Evolutionary conservation across 2,797 vertebrate genomes (phyloP).

Genomic region (Notolabrus celidotus): DNA sequence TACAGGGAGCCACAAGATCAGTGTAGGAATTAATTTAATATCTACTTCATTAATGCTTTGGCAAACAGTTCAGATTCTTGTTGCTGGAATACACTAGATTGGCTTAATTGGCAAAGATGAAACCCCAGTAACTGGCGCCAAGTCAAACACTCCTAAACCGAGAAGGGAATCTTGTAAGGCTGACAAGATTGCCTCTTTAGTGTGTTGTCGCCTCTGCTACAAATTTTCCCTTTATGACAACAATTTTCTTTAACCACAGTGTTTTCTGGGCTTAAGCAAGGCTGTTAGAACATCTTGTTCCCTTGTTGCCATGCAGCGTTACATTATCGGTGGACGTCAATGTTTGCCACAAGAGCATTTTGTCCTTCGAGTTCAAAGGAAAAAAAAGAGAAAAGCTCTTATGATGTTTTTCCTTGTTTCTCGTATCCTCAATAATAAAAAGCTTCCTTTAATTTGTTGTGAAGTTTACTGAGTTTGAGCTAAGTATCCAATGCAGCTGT

Average conservation of each 20-base stretch:
- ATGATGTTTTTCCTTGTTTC: slow-evolving; percentile 27
- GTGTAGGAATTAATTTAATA: slow-evolving; percentile 55
- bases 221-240: slow-evolving; percentile 47
- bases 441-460: slow-evolving; percentile 29
- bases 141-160: slow-evolving; percentile 67
- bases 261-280: slow-evolving; percentile 48
- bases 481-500: slow-evolving; percentile 6
- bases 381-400: slow-evolving; percentile 31
- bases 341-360: slow-evolving; percentile 55
- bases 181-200: slow-evolving; percentile 62
- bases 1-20: slow-evolving; percentile 29
- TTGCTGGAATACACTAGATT: slow-evolving; percentile 61
- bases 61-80: slow-evolving; percentile 45
- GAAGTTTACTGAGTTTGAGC: slow-evolving; percentile 18
- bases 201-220: slow-evolving; percentile 54
- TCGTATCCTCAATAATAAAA: slow-evolving; percentile 34
- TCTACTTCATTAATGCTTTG: slow-evolving; percentile 66
- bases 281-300: slow-evolving; percentile 59
- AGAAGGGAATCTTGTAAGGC: slow-evolving; percentile 59
- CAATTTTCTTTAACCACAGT: slow-evolving; percentile 36
- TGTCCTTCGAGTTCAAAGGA: slow-evolving; percentile 54
- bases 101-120: slow-evolving; percentile 72
- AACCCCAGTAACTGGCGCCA: slow-evolving; percentile 57
- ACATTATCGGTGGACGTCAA: slow-evolving; percentile 61
- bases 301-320: slow-evolving; percentile 50